Evolutionary conservation across 2,113 vertebrate genomes (phyloP), one percentile per base, ranked within the genome.

Genomic region (Macquaria ambigua): DNA sequence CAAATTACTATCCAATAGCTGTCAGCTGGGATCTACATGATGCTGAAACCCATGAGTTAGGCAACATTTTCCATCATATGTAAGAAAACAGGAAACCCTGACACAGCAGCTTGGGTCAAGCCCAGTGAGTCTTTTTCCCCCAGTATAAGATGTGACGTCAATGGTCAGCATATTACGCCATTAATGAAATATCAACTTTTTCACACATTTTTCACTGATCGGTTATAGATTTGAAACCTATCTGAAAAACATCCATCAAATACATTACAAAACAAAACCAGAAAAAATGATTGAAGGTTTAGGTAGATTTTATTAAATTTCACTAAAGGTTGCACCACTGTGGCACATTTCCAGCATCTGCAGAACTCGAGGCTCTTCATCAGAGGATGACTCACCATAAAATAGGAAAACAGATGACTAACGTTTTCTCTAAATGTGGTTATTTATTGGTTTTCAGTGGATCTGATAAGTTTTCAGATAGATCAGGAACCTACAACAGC

Each of bases 381-480:
- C 53, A 69, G 46, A 43, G 20, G 43, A 43, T 58, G 41, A 72
- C 63, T n/a, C 25, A 20, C 18, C 46, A 48, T n/a, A 16, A 76
- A 41, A 37, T 18, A 16, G 46, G 66, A 43, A 14, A 34, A 75
- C 43, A 12, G 48, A 31, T 82, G 55, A 59, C 21, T 39, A 56
- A 58, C 4, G 1, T 56, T 58, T 85, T 75, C 46, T 87, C 76
- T 83, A 80, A 81, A 79, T 74, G 79, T 73, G 75, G 58, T 68
- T 81, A 76, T 92, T 83, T 89, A 84, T 82, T 77, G 76, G n/a
- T 78, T 90, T 90, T 86, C 77, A 86, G 78, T 48, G 62, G 81
- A 87, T 82, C 82, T 78, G 67, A 77, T 31, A 58, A 4, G 59
- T 85, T 85, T 75, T 91, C 50, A 78, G 77, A 81, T 69, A 63